phyloP scores from a whole-genome alignment of 2,113 vertebrate species.

The Ivindomyrus marchei region DNA sequence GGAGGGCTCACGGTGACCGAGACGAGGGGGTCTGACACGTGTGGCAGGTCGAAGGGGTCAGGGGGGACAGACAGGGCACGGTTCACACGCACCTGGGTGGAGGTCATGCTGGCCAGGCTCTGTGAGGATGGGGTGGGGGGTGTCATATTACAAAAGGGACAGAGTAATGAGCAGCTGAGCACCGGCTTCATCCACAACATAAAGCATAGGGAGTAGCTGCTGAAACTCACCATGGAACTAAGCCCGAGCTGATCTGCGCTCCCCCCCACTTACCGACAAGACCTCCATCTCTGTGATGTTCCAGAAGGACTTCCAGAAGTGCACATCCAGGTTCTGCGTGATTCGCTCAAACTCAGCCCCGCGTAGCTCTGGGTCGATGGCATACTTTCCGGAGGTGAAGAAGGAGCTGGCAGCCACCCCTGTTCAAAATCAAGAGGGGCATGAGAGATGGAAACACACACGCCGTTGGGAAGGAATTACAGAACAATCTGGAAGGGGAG shows the following conservation, averaged over 20 bases:
- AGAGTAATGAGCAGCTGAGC: slow-evolving; percentile 31
- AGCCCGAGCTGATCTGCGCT: not conserved
- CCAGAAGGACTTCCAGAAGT: slow-evolving; percentile 89
- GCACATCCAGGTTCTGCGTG: slow-evolving; percentile 80
- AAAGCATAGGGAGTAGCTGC: slow-evolving; percentile 21
- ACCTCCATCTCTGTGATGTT: slow-evolving; percentile 83
- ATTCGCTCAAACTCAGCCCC: slow-evolving; percentile 79
- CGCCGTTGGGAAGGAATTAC: not conserved
- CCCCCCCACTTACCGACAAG: slow-evolving; percentile 60
- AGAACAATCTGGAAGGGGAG: not conserved
- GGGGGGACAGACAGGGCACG: slow-evolving; percentile 71
- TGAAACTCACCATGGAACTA: slow-evolving; percentile 26
- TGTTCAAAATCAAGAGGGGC: slow-evolving; percentile 32
- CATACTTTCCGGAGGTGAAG: slow-evolving; percentile 80
- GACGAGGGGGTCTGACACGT: slow-evolving; percentile 59
- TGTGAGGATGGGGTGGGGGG: slow-evolving; percentile 33
- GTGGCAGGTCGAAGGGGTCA: slow-evolving; percentile 69
- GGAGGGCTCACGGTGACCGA: slow-evolving; percentile 70
- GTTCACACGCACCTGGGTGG: slow-evolving; percentile 74
- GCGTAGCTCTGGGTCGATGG: slow-evolving; percentile 79
- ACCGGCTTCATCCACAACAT: not conserved
- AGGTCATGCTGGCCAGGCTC: slow-evolving; percentile 78
- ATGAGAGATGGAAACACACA: not conserved
- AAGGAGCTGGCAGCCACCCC: slow-evolving; percentile 81
- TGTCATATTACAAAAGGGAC: slow-evolving; percentile 7